phyloP scores from a whole-genome alignment of 2,113 vertebrate genomes.

The Drymodes brunneopygia region DNA sequence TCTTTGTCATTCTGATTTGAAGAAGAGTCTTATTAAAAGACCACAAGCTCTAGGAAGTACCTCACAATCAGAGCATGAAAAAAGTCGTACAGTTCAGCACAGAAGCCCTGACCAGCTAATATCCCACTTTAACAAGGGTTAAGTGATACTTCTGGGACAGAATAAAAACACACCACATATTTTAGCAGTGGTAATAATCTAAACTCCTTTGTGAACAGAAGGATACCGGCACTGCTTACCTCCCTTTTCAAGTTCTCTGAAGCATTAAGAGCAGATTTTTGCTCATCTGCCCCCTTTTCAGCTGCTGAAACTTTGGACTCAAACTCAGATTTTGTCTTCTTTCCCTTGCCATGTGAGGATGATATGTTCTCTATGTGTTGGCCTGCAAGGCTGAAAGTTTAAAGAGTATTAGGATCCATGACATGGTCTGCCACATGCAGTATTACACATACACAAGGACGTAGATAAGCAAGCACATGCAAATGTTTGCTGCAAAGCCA shows the following conservation, averaged over 20 bases:
- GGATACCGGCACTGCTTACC: conserved; percentile 49
- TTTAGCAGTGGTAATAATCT: background rate
- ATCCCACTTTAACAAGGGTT: background rate
- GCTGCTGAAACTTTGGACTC: conserved; percentile 67
- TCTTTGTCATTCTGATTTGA: background rate
- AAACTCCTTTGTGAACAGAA: background rate
- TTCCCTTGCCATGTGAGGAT: conserved; percentile 74
- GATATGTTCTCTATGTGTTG: conserved; percentile 79
- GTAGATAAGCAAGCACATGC: conserved; percentile 55
- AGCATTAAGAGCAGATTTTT: conserved; percentile 70
- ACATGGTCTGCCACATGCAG: background rate
- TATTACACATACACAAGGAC: background rate
- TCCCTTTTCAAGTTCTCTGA: conserved; percentile 75
- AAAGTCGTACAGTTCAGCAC: background rate
- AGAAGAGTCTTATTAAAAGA: background rate
- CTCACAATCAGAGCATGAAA: background rate
- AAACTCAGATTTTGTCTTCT: conserved; percentile 75
- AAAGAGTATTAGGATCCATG: background rate
- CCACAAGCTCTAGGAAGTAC: background rate
- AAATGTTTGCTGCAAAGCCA: background rate
- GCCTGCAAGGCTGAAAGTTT: conserved; percentile 70
- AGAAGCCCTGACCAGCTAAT: background rate
- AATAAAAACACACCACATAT: background rate
- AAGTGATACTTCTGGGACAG: background rate
- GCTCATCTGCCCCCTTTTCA: conserved; percentile 53